phyloP scores from a whole-genome alignment of 2,113 vertebrate species.

The Epinephelus fuscoguttatus region DNA sequence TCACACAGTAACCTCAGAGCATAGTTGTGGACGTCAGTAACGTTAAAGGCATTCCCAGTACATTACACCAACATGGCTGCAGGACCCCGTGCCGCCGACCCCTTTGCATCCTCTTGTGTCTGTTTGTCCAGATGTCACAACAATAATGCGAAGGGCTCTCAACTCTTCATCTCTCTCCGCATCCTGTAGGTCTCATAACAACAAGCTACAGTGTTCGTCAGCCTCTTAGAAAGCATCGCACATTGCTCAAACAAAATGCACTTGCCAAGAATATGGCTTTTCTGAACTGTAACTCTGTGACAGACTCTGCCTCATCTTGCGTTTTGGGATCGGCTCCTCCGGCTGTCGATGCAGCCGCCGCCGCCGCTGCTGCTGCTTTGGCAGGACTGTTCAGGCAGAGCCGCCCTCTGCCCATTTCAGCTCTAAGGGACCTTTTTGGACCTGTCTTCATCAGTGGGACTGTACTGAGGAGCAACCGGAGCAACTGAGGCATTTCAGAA shows the following conservation, averaged over 20 bases:
- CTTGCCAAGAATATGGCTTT: slow-evolving; percentile 90
- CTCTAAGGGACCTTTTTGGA: slow-evolving; percentile 57
- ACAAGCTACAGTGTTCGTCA: slow-evolving; percentile 96
- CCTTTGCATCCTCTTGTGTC: slow-evolving; percentile 72
- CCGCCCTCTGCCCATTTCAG: slow-evolving; percentile 37
- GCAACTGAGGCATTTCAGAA: slow-evolving; percentile 71
- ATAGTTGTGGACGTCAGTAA: slow-evolving; percentile 38
- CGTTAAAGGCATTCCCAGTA: slow-evolving; percentile 69
- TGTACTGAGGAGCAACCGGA: slow-evolving; percentile 47
- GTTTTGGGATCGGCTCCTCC: slow-evolving; percentile 59
- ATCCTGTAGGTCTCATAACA: slow-evolving; percentile 99
- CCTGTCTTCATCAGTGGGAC: slow-evolving; percentile 48
- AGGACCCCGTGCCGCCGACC: slow-evolving; percentile 34
- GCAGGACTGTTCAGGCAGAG: slow-evolving; percentile 43
- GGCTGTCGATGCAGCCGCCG: slow-evolving; percentile 39
- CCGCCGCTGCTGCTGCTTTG: slow-evolving; percentile 53
- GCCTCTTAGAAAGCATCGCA: slow-evolving; percentile 92
- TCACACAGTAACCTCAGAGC: slow-evolving; percentile 41
- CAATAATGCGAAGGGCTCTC: slow-evolving; percentile 83
- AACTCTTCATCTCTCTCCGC: slow-evolving; percentile 91
- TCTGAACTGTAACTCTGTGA: slow-evolving; percentile 82
- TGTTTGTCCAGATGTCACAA: slow-evolving; percentile 59
- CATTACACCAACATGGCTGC: slow-evolving; percentile 80
- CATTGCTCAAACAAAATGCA: slow-evolving; percentile 82
- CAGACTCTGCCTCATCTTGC: slow-evolving; percentile 66